Base-by-base conservation (phyloP, 2,797 vertebrate species). In the Euthynnus affinis region DNA sequence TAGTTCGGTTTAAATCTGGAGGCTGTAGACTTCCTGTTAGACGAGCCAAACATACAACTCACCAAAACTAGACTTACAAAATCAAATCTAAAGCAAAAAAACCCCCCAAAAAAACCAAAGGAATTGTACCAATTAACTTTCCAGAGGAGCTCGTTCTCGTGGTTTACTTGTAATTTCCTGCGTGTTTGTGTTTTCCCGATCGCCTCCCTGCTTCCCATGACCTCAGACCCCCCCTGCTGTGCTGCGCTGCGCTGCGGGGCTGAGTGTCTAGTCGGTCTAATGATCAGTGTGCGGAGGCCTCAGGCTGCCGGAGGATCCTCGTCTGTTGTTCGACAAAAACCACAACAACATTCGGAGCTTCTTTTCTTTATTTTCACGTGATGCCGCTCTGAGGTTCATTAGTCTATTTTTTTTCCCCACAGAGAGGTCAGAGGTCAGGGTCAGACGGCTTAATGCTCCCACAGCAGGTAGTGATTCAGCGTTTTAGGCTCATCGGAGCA, bases 141-240 rank as follows among this genome's bases (percentile, higher is more conserved):
- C 14, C 44, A 29, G 13, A 29, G 34, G 13, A 68, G 72, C 22
- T 23, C 37, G 51, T 63, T 85, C 32, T 70, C 15, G 27, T 76
- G 59, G 12, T 82, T 75, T 76, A 62, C 65, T 70, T 74, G 69
- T 73, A 79, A 85, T 85, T 85, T 85, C 83, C 68, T 83, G 75
- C 14, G 5, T 20, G 53, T 74, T 49, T 62, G 53, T 37, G 66
- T 71, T 63, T 76, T 63, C 62, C 58, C 72, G 46, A 60, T 66
- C 25, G 18, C 23, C 58, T 57, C 56, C 27, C 32, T 3, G 69
- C 32, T 46, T 65, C 57, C 25, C 49, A 1, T 55, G 67, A 75
- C 22, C 49, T 53, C 57, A 27, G 32, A 59, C 32, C 61, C 8
- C 48, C 72, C n/a, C n/a, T n/a, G n/a, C n/a, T n/a, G n/a, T n/a